These are phyloP conservation scores for Charina bottae DNA, from an alignment of 2,113 vertebrate species.

Conservation along the genomic window DNA sequence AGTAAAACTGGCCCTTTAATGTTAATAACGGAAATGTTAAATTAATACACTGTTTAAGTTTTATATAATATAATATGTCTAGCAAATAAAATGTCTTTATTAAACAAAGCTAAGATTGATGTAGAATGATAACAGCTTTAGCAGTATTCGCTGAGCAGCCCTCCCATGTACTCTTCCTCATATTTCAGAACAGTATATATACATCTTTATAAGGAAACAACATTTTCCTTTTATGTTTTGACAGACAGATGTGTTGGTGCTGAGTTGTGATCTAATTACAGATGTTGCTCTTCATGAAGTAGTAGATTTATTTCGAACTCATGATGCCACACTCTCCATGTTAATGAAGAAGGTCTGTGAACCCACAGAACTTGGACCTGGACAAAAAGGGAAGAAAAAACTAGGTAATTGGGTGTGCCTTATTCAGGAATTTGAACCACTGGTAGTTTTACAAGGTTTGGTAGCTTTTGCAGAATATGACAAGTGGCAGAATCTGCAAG, in stretches of 20 bases:
- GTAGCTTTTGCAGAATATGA: background rate
- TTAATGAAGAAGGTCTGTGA: constrained; percentile 93
- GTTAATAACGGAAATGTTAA: constrained; percentile 20
- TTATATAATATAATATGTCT: background rate
- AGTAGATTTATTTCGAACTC: constrained; percentile 94
- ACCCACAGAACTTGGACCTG: constrained; percentile 86
- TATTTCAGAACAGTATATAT: constrained; percentile 29
- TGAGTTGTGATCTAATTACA: constrained; percentile 96
- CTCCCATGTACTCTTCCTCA: constrained; percentile 18
- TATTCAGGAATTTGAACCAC: background rate
- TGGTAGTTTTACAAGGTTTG: background rate
- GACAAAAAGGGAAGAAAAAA: constrained; percentile 96
- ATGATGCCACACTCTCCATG: constrained; percentile 93
- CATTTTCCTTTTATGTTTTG: constrained; percentile 43
- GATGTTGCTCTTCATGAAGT: constrained; percentile 94
- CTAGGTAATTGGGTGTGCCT: constrained; percentile 77
- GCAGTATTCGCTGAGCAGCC: constrained; percentile 17
- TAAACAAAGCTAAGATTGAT: background rate
- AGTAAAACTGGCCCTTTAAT: constrained; percentile 21
- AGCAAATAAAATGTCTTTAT: background rate
- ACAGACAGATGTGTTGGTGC: constrained; percentile 91
- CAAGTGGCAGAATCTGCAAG: background rate
- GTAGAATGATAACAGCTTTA: background rate
- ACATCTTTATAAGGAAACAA: background rate
- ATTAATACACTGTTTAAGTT: background rate